A percentile compares a stretch with the other conserved stretches of the same genome.
phyloP scores from a whole-genome alignment of 2,113 vertebrate genomes.

The Lycaon pictus region DNA sequence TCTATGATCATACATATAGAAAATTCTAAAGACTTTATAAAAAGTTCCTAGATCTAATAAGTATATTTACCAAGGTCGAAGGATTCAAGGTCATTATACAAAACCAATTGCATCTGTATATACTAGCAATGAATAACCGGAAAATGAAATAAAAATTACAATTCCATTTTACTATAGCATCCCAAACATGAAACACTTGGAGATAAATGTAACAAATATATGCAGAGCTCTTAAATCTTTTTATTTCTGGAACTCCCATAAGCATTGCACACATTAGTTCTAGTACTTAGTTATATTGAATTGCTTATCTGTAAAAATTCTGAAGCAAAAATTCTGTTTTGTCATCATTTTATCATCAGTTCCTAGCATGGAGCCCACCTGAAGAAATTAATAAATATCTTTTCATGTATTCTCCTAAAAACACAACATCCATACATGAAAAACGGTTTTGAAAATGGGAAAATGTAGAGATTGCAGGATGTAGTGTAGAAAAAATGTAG shows the following conservation, averaged over 20 bases:
- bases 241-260: not conserved
- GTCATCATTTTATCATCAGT: not conserved
- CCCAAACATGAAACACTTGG: constrained; percentile 19
- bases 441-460: constrained; percentile 24
- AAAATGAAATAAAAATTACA: constrained; percentile 24
- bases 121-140: not conserved
- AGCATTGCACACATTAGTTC: not conserved
- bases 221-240: not conserved
- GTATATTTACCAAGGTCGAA: not conserved
- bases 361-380: not conserved
- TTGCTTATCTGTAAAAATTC: constrained; percentile 42
- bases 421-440: not conserved
- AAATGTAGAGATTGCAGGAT: not conserved
- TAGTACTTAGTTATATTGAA: not conserved
- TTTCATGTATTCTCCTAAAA: not conserved
- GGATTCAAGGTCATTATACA: not conserved
- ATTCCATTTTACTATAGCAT: not conserved
- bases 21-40: not conserved
- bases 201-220: not conserved
- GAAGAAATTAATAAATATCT: constrained; percentile 7
- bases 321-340: not conserved
- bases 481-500: no score
- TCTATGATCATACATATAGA: not conserved
- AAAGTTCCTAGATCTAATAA: not conserved
- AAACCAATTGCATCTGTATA: not conserved